Conservation (phyloP, 1,140 invertebrate genomes). For the Drosophila sturtevanti region DNA sequence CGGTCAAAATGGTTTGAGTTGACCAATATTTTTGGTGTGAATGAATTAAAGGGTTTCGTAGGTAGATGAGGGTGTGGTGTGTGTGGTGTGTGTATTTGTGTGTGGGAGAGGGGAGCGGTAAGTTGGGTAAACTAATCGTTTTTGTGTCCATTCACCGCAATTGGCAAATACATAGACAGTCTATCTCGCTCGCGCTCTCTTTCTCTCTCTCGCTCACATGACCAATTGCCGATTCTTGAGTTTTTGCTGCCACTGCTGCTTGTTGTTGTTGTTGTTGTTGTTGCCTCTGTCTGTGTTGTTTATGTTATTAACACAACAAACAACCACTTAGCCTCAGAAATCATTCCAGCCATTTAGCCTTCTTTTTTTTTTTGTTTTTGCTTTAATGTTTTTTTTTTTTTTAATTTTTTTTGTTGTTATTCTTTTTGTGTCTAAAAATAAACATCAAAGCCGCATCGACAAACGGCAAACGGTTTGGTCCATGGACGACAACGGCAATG, state of each 20-base stretch:
- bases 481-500: neutral
- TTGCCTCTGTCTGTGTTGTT: conserved; percentile 12
- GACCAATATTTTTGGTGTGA: too few species aligned
- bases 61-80: too few species aligned
- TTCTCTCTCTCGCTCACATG: neutral
- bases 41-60: too few species aligned
- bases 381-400: neutral
- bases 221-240: neutral
- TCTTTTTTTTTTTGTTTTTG: neutral
- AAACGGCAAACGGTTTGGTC: neutral
- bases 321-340: conserved; percentile 18
- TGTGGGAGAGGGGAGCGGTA: too few species aligned
- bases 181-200: neutral
- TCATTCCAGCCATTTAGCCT: conserved; percentile 18
- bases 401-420: neutral
- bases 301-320: conserved; percentile 17
- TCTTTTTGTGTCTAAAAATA: conserved; percentile 18
- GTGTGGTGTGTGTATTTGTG: too few species aligned
- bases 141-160: neutral
- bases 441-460: conserved; percentile 15
- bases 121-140: neutral
- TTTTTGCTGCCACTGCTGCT: neutral
- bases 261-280: neutral
- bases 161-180: too few species aligned
- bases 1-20: neutral